phyloP scores from a whole-genome alignment of 2,797 vertebrate genomes.

The Sternotherus odoratus region DNA sequence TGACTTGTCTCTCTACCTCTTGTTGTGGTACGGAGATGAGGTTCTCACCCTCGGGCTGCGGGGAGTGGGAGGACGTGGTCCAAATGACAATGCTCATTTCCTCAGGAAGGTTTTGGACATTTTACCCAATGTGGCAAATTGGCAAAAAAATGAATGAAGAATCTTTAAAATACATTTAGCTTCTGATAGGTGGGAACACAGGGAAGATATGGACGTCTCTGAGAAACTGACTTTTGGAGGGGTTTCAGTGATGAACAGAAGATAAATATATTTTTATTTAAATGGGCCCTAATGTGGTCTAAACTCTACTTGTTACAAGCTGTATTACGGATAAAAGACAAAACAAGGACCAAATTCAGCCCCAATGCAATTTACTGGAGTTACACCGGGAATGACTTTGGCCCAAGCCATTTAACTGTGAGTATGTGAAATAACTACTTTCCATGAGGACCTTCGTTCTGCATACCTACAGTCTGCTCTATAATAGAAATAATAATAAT shows the following conservation, averaged over 20 bases:
- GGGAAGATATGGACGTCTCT: not conserved
- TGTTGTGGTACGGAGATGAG: not conserved
- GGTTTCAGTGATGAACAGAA: conserved; percentile 7
- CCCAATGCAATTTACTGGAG: not conserved
- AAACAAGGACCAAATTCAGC: not conserved
- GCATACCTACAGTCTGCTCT: conserved; percentile 10
- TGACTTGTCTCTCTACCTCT: not conserved
- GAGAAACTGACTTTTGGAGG: not conserved
- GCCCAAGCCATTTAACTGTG: not conserved
- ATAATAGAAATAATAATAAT: conserved; percentile 13
- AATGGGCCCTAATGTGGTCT: not conserved
- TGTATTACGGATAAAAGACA: not conserved
- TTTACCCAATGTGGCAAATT: conserved; percentile 16
- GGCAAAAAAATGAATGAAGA: conserved; percentile 24
- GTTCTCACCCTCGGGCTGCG: not conserved
- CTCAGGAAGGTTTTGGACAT: conserved; percentile 28
- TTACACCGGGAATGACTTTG: not conserved
- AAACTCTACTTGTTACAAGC: conserved; percentile 12
- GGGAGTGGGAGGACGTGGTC: not conserved
- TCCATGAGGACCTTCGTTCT: conserved; percentile 14
- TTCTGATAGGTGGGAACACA: conserved; percentile 33
- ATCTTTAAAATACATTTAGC: conserved; percentile 7
- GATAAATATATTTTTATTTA: not conserved
- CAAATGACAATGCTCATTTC: not conserved
- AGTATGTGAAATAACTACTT: conserved; percentile 2